Conservation (phyloP, 2,888 invertebrate species). For the Athalia circularis region DNA sequence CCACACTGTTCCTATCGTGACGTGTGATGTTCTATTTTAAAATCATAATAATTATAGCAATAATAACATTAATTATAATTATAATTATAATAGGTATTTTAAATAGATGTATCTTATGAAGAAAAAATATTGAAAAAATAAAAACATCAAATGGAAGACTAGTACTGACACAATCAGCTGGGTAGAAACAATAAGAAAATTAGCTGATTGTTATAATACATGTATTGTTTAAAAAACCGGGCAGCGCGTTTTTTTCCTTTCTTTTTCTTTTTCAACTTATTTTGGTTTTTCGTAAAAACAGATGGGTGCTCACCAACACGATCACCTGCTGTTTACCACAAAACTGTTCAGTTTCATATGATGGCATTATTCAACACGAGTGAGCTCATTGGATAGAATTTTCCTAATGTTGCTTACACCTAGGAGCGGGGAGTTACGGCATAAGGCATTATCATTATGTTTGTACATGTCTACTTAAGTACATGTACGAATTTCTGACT, state of each 20-base stretch:
- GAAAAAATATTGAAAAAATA: conserved; percentile 1
- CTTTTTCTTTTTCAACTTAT: not conserved
- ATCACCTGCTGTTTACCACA: not conserved
- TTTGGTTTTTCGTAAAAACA: not conserved
- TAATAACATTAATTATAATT: too few species aligned
- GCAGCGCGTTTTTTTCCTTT: not conserved
- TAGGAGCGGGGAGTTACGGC: conserved; percentile 71
- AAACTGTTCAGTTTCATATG: conserved; percentile 18
- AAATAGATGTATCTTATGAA: not conserved
- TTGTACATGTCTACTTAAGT: too few species aligned
- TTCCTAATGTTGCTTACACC: conserved; percentile 60
- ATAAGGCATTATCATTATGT: conserved; percentile 39
- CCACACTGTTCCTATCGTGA: conserved; percentile 53
- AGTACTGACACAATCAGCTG: conserved; percentile 35
- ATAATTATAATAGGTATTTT: too few species aligned
- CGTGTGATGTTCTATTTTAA: not conserved
- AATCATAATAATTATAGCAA: too few species aligned
- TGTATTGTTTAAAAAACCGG: not conserved
- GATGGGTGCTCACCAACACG: not conserved
- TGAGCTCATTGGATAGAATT: conserved; percentile 34
- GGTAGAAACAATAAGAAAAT: conserved; percentile 6
- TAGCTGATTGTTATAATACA: not conserved
- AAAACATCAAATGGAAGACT: conserved; percentile 32
- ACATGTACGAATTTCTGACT: conserved; percentile 9
- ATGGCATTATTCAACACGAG: conserved; percentile 26